These are phyloP conservation scores for Agrypnia vestita DNA, from an alignment of 1,140 invertebrate species.

Conservation along the genomic window DNA sequence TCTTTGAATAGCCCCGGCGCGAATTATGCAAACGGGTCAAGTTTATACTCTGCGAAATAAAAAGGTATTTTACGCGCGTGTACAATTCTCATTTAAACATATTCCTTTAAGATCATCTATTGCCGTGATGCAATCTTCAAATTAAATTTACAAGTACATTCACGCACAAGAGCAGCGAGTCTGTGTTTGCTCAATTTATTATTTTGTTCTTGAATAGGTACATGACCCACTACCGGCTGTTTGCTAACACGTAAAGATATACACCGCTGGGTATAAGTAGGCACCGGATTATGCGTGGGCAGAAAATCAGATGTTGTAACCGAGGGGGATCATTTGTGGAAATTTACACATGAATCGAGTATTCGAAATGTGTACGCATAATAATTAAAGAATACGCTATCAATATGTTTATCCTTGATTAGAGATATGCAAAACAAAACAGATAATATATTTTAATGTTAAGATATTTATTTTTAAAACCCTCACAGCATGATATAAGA, in stretches of 20 bases:
- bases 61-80: neutral
- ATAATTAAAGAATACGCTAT: no score
- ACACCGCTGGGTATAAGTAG: constrained; percentile 9
- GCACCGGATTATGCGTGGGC: constrained; percentile 22
- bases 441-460: no score
- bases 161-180: neutral
- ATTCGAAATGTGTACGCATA: neutral
- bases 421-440: no score
- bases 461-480: no score
- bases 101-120: neutral
- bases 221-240: constrained; percentile 27
- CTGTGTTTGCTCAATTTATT: constrained; percentile 26
- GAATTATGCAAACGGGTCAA: constrained; percentile 28
- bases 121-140: constrained; percentile 8
- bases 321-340: constrained; percentile 6
- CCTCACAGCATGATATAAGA: no score
- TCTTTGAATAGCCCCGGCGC: neutral
- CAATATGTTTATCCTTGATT: no score
- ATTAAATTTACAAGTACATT: constrained; percentile 19
- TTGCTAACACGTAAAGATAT: constrained; percentile 23
- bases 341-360: constrained; percentile 30
- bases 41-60: constrained; percentile 6
- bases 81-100: neutral
- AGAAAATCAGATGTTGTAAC: constrained; percentile 18
- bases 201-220: constrained; percentile 23